Evolutionary conservation across 2,888 invertebrate species (phyloP), one percentile per base, ranked within the genome.

Genomic region (Willowsia nigromaculata): DNA sequence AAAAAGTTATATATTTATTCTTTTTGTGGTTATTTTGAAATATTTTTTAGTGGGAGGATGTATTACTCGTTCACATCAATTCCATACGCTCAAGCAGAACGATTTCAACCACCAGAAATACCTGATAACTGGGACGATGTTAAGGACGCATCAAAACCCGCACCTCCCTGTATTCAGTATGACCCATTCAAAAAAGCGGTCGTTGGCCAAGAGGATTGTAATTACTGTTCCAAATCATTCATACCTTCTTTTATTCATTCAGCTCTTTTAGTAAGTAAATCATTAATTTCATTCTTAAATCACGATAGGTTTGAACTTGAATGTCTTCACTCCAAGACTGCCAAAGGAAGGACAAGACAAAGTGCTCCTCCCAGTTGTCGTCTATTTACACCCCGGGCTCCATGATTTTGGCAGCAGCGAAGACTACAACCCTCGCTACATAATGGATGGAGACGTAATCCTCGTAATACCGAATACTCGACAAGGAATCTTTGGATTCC

Each of bases 401-500:
- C 83, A 90, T 37, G 40, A 22, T 5, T 18, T 62, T 47, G 90
- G 91, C 1, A 33, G 40, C n/a, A 89, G 85, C 6, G 78, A 85
- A 2, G 13, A 50, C 1, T 85, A 78, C 13, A 71, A 59, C n/a
- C 47, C 92, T 0, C 68, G 89, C 18, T 92, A 92, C 74, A 68
- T 90, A 50, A 90, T 92, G 91, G 91, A 91, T 37, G 82, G 86
- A n/a, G 84, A 91, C 56, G 88, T 85, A 2, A 53, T 91, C 1
- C 2, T 90, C 11, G 91, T 91, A 7, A 85, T 89, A n/a, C 76
- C 88, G 22, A 90, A 91, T 47, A 85, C 74, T 65, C 65, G 65
- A 40, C 83, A 83, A 22, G 43, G 50, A 6, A 2, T 85, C 9
- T 84, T 91, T 13, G 90, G 85, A 56, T 85, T 78, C 18, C 50